Evolutionary conservation across 2,888 invertebrate species (phyloP).

Genomic region (Trileptium ribeirensis): DNA sequence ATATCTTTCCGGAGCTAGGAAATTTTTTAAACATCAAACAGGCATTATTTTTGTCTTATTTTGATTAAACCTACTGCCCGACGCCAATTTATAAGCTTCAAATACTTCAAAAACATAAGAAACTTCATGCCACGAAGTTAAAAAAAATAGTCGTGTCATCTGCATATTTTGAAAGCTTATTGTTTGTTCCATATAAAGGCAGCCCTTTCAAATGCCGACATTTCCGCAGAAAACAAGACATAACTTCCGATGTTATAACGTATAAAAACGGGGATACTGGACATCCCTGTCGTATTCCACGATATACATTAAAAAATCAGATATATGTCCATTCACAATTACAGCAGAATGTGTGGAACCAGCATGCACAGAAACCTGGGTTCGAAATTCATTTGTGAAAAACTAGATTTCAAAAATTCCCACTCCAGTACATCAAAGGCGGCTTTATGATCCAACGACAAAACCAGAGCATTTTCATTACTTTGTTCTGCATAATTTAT

Average conservation of each 20-base stretch:
- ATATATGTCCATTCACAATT: neutral
- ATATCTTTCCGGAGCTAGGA: too few relatives aligned
- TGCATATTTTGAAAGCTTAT: neutral
- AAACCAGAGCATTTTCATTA: neutral
- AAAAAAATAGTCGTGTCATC: constrained; percentile 2
- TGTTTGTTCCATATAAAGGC: too few relatives aligned
- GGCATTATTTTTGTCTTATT: too few relatives aligned
- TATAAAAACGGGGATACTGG: too few relatives aligned
- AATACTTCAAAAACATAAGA: too few relatives aligned
- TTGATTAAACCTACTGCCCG: too few relatives aligned
- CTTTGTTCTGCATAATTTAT: neutral
- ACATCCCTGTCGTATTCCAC: neutral
- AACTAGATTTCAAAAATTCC: neutral
- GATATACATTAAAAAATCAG: neutral
- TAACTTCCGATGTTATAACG: neutral
- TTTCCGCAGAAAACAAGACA: neutral
- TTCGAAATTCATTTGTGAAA: too few relatives aligned
- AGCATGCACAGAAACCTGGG: too few relatives aligned
- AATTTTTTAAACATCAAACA: too few relatives aligned
- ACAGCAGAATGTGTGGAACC: neutral
- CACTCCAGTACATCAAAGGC: constrained; percentile 1
- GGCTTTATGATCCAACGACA: neutral
- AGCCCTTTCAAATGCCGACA: too few relatives aligned
- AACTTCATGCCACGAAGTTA: too few relatives aligned
- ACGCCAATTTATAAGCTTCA: too few relatives aligned